Evolutionary conservation across 2,113 vertebrate genomes (phyloP).

Genomic region (Mormyrus lacerda): DNA sequence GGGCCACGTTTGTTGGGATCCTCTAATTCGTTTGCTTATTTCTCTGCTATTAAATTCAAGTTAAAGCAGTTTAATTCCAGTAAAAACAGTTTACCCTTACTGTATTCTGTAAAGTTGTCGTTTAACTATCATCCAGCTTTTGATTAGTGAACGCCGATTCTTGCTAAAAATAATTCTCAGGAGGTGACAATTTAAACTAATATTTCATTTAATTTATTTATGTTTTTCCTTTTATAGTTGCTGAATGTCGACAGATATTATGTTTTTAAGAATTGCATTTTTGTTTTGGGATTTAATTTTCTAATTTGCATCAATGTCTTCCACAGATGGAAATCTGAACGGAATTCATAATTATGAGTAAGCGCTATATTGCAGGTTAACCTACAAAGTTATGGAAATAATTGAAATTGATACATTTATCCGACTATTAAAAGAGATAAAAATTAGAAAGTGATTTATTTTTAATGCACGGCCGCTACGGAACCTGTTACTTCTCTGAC

Average conservation of each 20-base stretch:
- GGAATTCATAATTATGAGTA: neutral
- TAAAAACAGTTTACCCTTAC: conserved; percentile 51
- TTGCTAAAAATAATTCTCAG: neutral
- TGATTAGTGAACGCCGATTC: neutral
- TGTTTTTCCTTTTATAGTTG: neutral
- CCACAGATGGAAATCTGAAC: neutral
- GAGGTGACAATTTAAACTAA: neutral
- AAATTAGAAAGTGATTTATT: neutral
- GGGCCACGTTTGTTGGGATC: conserved; percentile 66
- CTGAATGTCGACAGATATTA: neutral
- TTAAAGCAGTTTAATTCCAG: conserved; percentile 33
- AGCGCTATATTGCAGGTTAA: neutral
- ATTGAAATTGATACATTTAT: neutral
- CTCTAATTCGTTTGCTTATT: conserved; percentile 14
- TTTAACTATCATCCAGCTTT: conserved; percentile 27
- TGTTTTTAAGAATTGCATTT: neutral
- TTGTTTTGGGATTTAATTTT: neutral
- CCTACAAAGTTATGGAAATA: neutral
- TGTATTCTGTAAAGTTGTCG: conserved; percentile 58
- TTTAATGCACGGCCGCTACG: neutral
- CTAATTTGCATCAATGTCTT: neutral
- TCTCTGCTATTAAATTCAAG: conserved; percentile 55
- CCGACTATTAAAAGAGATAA: neutral
- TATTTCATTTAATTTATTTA: neutral
- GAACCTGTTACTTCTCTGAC: conserved; percentile 13